Base-by-base conservation (phyloP, 2,113 vertebrate genomes). In the Phrynocephalus versicolor region DNA sequence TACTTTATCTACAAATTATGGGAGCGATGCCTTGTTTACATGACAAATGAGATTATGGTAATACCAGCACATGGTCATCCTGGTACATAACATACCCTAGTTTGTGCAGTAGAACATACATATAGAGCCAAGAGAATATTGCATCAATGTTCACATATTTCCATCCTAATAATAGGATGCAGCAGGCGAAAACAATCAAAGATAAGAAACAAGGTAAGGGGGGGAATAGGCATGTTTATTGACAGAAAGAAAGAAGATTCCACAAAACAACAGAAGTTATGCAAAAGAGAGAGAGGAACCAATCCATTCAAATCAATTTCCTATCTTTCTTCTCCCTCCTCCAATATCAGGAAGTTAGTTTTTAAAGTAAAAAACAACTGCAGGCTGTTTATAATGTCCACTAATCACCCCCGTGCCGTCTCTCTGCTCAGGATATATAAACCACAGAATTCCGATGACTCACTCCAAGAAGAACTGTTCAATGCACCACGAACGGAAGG, bases 371-470 rank as follows among this genome's bases (percentile, higher is more conserved):
- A 72, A 21, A 27, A 51, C 84, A 88, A 81, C 84, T 82, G 79
- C 82, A 90, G 74, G 82, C 80, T 94, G 85, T 92, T 94, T 90
- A 83, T 88, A 88, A 88, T 92, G 92, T 90, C 88, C 89, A 90
- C 90, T 94, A 94, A 92, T 92, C 84, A 93, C 89, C 92, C 88
- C 91, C 93, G 88, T n/a, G 23, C 74, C 81, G 90, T 88, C 94
- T 95, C 93, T 94, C 89, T 83, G 87, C 92, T 95, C 96, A 96
- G 96, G 96, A 97, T 96, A 96, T 82, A 94, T 93, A 96, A 96
- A 96, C 96, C 97, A 96, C 96, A 97, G 92, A 94, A 96, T 95
- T 96, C 94, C 25, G 76, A 94, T 97, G 96, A 97, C 90, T 97
- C 97, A 97, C 90, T 80, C 89, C 0, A 14, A 93, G 95, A 30